Evolutionary conservation across 1,140 invertebrate genomes (phyloP).

Genomic region (Mizuhopecten yessoensis): DNA sequence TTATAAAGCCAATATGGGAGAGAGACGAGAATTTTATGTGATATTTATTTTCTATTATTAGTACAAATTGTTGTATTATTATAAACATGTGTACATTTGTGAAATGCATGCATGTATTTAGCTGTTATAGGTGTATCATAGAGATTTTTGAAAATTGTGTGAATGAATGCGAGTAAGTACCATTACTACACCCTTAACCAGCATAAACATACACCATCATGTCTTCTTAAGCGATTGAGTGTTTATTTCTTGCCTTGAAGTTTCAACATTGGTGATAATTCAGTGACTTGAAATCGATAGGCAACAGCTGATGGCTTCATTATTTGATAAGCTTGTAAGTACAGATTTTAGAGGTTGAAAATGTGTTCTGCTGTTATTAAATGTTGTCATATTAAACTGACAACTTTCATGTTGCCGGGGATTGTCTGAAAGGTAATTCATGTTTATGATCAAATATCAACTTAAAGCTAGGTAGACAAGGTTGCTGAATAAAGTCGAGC

Average conservation of each 20-base stretch:
- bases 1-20: neutral
- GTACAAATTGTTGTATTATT: neutral
- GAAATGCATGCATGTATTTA: neutral
- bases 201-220: neutral
- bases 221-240: neutral
- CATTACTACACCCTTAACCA: neutral
- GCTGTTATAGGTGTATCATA: neutral
- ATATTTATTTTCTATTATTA: constrained; percentile 21
- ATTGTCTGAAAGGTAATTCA: neutral
- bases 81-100: neutral
- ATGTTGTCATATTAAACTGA: neutral
- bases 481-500: neutral
- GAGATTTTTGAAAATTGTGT: neutral
- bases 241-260: neutral
- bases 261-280: neutral
- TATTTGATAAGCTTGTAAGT: neutral
- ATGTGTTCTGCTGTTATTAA: neutral
- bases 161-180: neutral
- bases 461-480: neutral
- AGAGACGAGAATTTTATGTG: neutral
- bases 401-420: no score
- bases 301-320: neutral
- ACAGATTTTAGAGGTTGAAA: neutral
- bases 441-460: neutral
- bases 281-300: neutral